Percentiles rank a stretch among this genome's conserved stretches.
phyloP scores from a whole-genome alignment of 2,797 vertebrate genomes.

The Halcyon badia region DNA sequence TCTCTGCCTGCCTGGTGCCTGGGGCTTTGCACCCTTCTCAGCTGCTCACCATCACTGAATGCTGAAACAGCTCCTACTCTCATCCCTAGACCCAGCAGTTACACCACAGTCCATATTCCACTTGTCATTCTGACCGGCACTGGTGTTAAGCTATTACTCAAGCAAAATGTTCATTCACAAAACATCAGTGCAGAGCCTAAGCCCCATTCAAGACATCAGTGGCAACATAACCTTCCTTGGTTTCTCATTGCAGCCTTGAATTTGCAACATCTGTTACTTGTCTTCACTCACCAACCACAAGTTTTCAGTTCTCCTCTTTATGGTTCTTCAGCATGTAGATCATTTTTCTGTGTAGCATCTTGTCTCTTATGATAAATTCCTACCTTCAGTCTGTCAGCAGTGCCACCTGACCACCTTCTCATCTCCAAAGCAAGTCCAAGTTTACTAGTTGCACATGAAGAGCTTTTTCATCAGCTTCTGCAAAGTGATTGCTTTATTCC shows the following conservation, averaged over 20 bases:
- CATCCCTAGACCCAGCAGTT: not conserved
- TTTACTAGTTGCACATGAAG: not conserved
- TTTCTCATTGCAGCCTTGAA: not conserved
- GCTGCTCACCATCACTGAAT: not conserved
- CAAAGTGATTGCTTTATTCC: not conserved
- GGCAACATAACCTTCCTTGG: not conserved
- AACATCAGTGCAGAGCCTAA: not conserved
- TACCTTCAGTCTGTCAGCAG: not conserved
- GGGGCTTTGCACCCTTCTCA: not conserved
- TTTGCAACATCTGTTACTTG: not conserved
- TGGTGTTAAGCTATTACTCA: not conserved
- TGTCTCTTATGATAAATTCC: not conserved
- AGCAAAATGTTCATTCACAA: not conserved
- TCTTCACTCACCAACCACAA: not conserved
- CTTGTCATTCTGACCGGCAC: not conserved
- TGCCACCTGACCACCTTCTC: not conserved
- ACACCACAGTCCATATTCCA: not conserved
- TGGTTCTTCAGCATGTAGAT: not conserved
- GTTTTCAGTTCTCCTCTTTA: not conserved
- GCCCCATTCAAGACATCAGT: fast-evolving
- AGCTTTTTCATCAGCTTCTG: not conserved
- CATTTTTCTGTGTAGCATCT: not conserved
- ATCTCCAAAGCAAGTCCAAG: not conserved
- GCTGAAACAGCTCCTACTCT: not conserved
- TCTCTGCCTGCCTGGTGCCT: not conserved